Percentiles rank a stretch among this genome's conserved stretches.
phyloP scores from a whole-genome alignment of 1,140 invertebrate genomes.

The Drosophila triauraria region DNA sequence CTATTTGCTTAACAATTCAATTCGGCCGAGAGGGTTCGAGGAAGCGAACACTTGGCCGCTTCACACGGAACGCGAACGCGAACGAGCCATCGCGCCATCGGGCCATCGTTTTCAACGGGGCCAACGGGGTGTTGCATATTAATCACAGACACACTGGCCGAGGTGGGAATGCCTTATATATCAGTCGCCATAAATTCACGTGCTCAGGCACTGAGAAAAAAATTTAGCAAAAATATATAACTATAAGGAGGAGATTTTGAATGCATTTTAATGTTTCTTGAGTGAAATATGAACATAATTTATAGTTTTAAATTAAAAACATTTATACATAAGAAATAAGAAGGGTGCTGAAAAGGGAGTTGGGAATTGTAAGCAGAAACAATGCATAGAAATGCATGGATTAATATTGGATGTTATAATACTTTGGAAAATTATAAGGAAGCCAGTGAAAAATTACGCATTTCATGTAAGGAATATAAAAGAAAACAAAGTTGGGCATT shows the following conservation, averaged over 20 bases:
- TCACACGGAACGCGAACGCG: constrained; percentile 56
- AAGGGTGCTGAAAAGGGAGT: background rate
- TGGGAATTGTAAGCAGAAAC: background rate
- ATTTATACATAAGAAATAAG: background rate
- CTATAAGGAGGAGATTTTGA: background rate
- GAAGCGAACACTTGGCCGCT: constrained; percentile 64
- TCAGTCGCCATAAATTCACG: constrained; percentile 32
- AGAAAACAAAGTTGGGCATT: too few species aligned
- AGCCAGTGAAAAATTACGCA: too few species aligned
- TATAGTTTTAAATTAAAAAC: background rate
- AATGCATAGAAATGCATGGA: too few species aligned
- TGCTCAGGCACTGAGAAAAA: constrained; percentile 14
- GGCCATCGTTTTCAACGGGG: constrained; percentile 13
- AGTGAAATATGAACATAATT: background rate
- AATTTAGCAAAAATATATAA: background rate
- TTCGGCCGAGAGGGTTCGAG: constrained; percentile 45
- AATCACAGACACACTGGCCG: constrained; percentile 56
- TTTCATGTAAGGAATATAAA: too few species aligned
- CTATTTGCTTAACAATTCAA: constrained; percentile 82
- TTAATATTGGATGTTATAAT: too few species aligned
- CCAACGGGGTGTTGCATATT: constrained; percentile 75
- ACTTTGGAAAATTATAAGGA: too few species aligned
- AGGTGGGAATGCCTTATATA: constrained; percentile 36
- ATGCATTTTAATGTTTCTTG: background rate
- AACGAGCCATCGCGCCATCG: constrained; percentile 14